Evolutionary conservation across 92 coral and sea anemone species (phyloP).

Genomic region (Epizoanthus scotinus): DNA sequence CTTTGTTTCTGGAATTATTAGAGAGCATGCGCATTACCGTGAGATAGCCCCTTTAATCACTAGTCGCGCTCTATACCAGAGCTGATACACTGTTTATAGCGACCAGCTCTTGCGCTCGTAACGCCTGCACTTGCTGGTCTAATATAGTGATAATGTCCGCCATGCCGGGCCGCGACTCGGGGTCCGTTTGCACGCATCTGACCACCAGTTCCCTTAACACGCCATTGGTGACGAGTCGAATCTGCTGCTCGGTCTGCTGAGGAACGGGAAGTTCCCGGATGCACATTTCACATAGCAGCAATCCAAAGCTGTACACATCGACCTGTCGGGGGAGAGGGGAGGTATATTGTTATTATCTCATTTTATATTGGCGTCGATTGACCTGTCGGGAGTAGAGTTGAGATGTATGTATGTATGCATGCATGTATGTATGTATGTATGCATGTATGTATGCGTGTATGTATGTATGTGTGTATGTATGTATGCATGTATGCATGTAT

Average conservation of each 20-base stretch:
- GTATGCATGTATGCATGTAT: no score
- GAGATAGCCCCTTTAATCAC: no score
- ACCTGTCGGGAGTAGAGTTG: no score
- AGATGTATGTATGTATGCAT: no score
- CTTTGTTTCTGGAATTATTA: no score
- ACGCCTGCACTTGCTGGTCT: slow-evolving; percentile 57
- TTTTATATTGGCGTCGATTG: no score
- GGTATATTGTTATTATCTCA: background rate
- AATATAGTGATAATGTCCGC: slow-evolving; percentile 67
- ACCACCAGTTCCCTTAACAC: slow-evolving; percentile 88
- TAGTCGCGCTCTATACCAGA: slow-evolving; percentile 37
- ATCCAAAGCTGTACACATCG: slow-evolving; percentile 93
- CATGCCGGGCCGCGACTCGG: slow-evolving; percentile 85
- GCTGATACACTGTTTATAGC: slow-evolving; percentile 74
- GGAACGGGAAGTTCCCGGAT: slow-evolving; percentile 95
- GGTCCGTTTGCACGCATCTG: slow-evolving; percentile 69
- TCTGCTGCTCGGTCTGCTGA: slow-evolving; percentile 82
- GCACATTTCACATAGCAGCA: slow-evolving; percentile 92
- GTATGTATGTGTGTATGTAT: no score
- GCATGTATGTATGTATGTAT: no score
- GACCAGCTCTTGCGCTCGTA: slow-evolving; percentile 67
- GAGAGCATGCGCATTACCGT: no score
- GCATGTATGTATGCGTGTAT: no score
- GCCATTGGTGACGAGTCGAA: slow-evolving; percentile 82
- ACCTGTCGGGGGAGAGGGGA: slow-evolving; percentile 49